These are phyloP conservation scores for Gymnosoma rotundatum DNA, from an alignment of 2,888 invertebrate species.

Conservation along the genomic window DNA sequence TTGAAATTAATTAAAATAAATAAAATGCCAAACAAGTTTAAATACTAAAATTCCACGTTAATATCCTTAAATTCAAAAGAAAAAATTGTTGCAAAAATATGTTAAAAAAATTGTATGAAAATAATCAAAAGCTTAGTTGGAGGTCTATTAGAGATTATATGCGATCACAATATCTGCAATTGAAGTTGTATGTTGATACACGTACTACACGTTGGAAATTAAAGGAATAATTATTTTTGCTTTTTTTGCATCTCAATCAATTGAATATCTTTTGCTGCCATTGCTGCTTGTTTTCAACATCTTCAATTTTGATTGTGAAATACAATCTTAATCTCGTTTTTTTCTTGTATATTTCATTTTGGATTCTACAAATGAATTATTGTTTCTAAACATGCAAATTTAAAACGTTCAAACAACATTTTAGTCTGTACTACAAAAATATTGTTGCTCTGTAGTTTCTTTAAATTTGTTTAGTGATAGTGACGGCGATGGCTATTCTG, in stretches of 20 bases:
- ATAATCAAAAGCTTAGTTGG: constrained; percentile 62
- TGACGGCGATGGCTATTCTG: background rate
- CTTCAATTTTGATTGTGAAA: constrained; percentile 65
- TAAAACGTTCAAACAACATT: constrained; percentile 54
- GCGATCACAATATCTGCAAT: constrained; percentile 11
- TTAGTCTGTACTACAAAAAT: background rate
- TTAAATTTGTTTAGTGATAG: constrained; percentile 28
- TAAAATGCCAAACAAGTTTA: constrained; percentile 44
- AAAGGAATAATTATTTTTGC: background rate
- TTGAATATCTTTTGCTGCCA: constrained; percentile 37
- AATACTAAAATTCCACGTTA: constrained; percentile 59
- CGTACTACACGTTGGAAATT: constrained; percentile 11
- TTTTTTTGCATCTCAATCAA: constrained; percentile 37
- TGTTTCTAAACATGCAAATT: constrained; percentile 69
- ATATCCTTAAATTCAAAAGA: constrained; percentile 43
- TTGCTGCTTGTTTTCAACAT: constrained; percentile 60
- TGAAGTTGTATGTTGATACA: constrained; percentile 1
- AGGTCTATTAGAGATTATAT: constrained; percentile 56
- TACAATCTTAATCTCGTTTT: constrained; percentile 53
- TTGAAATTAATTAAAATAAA: constrained; percentile 65
- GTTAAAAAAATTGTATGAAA: constrained; percentile 42
- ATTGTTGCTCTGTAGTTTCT: constrained; percentile 4
- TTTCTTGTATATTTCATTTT: constrained; percentile 24
- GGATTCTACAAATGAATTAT: constrained; percentile 63
- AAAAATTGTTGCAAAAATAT: background rate